Evolutionary conservation across 2,888 invertebrate genomes (phyloP).

Genomic region (Anaspis maculata): DNA sequence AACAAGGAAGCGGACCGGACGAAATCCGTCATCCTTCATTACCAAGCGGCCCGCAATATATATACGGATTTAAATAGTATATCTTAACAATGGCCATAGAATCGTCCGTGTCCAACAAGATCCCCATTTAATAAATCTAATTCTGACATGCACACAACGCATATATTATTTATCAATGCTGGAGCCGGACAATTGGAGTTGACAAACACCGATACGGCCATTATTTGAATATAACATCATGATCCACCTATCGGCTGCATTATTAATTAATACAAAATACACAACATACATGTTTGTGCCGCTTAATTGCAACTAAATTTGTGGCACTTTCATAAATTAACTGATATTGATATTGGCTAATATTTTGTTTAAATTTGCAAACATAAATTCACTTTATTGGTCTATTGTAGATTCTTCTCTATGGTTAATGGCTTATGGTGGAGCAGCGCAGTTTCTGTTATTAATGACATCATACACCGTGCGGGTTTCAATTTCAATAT

Average conservation of each 20-base stretch:
- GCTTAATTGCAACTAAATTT: constrained; percentile 40
- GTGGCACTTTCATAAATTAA: constrained; percentile 41
- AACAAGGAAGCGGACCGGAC: too few species aligned
- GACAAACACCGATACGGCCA: constrained; percentile 38
- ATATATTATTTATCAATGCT: constrained; percentile 38
- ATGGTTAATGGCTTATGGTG: too few species aligned
- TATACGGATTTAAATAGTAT: too few species aligned
- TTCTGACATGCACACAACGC: constrained; percentile 36
- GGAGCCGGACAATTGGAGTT: constrained; percentile 37
- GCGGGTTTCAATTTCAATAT: too few species aligned
- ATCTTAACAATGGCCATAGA: too few species aligned
- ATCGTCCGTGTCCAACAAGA: constrained; percentile 26
- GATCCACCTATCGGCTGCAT: constrained; percentile 39
- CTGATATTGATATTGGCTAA: constrained; percentile 39
- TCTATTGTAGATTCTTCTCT: constrained; percentile 30
- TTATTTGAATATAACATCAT: constrained; percentile 41
- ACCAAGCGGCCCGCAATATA: too few species aligned
- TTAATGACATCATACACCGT: too few species aligned
- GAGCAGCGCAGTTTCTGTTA: too few species aligned
- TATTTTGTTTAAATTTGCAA: constrained; percentile 39
- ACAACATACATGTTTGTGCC: constrained; percentile 38
- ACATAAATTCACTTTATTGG: constrained; percentile 33
- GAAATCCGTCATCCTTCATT: too few species aligned
- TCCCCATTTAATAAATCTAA: constrained; percentile 37
- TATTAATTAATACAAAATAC: constrained; percentile 41